Percentiles rank a stretch among this genome's conserved stretches.
Evolutionary conservation across 2,888 invertebrate genomes (phyloP).

Genomic region (Drosophila paramelanica): DNA sequence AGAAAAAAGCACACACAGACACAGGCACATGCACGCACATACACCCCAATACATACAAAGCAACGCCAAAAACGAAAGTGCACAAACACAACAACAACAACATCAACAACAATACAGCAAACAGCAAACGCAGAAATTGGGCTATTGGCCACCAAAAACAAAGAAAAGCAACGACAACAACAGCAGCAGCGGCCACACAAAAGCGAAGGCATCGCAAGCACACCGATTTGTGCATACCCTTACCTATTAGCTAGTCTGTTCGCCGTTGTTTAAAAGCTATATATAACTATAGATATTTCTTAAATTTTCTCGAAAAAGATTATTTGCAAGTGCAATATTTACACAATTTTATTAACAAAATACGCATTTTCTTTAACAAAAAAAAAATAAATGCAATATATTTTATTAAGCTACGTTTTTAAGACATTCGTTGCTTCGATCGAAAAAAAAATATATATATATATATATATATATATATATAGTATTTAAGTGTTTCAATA

Average conservation of each 20-base stretch:
- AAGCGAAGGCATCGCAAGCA: slow-evolving; percentile 12
- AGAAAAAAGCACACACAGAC: slow-evolving; percentile 24
- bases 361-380: too few relatives aligned
- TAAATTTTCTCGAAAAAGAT: too few relatives aligned
- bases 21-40: slow-evolving; percentile 1
- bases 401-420: too few relatives aligned
- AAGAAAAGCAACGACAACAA: slow-evolving; percentile 34
- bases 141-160: slow-evolving; percentile 54
- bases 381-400: too few relatives aligned
- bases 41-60: slow-evolving; percentile 1
- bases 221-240: slow-evolving; percentile 15
- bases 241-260: neutral
- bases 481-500: too few relatives aligned
- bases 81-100: slow-evolving; percentile 21
- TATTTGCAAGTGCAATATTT: too few relatives aligned
- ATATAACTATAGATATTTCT: too few relatives aligned
- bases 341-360: too few relatives aligned
- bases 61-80: slow-evolving; percentile 34
- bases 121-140: slow-evolving; percentile 67
- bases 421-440: neutral
- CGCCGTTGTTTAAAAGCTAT: too few relatives aligned
- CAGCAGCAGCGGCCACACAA: slow-evolving; percentile 14
- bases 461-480: too few relatives aligned
- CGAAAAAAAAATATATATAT: too few relatives aligned
- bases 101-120: slow-evolving; percentile 28